Base-by-base conservation (phyloP, 2,888 invertebrate genomes). In the Idaea straminata region DNA sequence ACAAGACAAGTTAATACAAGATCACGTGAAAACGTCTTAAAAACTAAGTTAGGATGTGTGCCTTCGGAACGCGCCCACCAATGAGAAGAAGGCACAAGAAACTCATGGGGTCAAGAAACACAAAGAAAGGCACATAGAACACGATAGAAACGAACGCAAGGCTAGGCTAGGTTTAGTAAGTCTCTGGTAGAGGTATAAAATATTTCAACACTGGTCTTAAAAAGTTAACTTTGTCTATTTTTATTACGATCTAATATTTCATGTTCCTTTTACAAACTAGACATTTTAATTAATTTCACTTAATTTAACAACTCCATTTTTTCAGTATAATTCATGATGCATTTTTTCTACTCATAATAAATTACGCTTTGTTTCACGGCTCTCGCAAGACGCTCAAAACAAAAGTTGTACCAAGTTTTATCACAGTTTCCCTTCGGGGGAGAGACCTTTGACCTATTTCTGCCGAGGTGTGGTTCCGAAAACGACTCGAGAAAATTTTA, bases 401-500 rank as follows among this genome's bases (percentile, higher is more conserved):
- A 92, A 91, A 91, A 92, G 90, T 91, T 92, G 82, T 74, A 77
- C 73, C 68, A 73, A 91, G 85, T 91, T 92, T 91, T 91, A 91
- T 89, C 88, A 87, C 83, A 82, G 84, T 81, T 79, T 71, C 76
- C 83, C 85, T 84, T 81, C 73, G 78, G 81, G 81, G 79, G 81
- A 84, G 83, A 83, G 81, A 81, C 87, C 85, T 85, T 81, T 92
- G 91, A 92, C 92, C 92, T 88, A 91, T 91, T 91, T 91, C 83
- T 83, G 82, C 74, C 73, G 80, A 85, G 89, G 90, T 74, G 70
- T 63, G 69, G 67, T 68, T 72, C 69, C 64, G 64, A 72, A 72
- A 73, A 74, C 68, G 62, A 71, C 47, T 47, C 47, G 47, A 47
- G 10, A 13, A 13, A 13, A 13, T 13, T 47, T 47, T 10, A 47